Base-by-base conservation (phyloP, 2,797 vertebrate species). In the Pseudopleuronectes americanus region DNA sequence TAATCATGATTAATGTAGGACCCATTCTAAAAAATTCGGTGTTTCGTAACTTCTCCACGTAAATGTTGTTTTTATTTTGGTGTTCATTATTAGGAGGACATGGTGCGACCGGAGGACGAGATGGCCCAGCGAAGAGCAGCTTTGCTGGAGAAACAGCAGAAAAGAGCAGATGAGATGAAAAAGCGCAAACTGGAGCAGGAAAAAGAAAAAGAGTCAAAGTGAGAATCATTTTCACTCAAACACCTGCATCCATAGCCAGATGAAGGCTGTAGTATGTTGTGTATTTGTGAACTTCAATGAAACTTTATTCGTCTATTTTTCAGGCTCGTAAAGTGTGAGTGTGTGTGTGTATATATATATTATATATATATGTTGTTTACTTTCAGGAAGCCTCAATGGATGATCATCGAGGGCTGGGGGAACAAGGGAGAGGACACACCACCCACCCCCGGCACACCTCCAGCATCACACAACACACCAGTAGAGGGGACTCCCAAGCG, bases 91-190 rank as follows among this genome's bases (percentile, higher is more conserved):
- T 63, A 89, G 85, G 90, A 98, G 90, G 95, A 94, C 9, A 93
- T 94, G 62, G 94, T 92, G 58, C 94, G 93, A 33, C 89, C 95
- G 0, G 96, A 97, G 61, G 96, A 95, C 8, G 96, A 96, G 83
- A 98, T 98, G 96, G 97, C 96, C 2, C 95, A 96, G 75, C 94
- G 94, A 78, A 92, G 90, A 80, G 96, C 96, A 22, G 95, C 93
- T 38, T 73, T 98, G 74, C 82, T 98, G 53, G 96, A 97, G 78
- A 96, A 96, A 66, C 97, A 98, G 76, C 96, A 96, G 86, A 96
- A 96, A 71, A 92, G 96, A 80, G 91, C 92, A 0, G 97, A 97
- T 65, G 97, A 97, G 77, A 91, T 96, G 2, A 94, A 94, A 81
- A 93, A 78, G 74, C 94, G 95, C 19, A 96, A 92, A 58, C 95